These are phyloP conservation scores for Cantharis nigra DNA, from an alignment of 2,888 invertebrate species.

Conservation along the genomic window DNA sequence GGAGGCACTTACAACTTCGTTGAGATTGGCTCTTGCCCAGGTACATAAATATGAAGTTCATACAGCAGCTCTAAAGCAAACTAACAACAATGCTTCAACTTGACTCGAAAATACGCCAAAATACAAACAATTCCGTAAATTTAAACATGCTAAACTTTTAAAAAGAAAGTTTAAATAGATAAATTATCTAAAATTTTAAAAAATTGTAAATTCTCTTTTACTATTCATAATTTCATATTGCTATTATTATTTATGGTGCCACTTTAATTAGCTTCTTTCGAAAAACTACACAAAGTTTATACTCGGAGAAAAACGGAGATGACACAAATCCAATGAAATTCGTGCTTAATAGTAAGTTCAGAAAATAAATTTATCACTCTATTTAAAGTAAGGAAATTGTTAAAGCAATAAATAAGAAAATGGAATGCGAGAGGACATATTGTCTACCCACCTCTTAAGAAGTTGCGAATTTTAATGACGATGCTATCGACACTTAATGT, in stretches of 20 bases:
- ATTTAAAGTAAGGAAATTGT: constrained; percentile 1
- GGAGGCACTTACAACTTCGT: constrained; percentile 32
- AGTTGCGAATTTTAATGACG: constrained; percentile 22
- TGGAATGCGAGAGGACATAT: constrained; percentile 17
- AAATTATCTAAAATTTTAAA: background rate
- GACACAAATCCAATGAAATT: background rate
- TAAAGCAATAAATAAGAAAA: constrained; percentile 17
- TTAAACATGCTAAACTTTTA: background rate
- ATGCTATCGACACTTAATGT: constrained; percentile 24
- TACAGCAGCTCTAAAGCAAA: constrained; percentile 21
- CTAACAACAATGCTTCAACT: constrained; percentile 6
- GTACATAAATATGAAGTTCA: constrained; percentile 36
- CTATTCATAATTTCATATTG: background rate
- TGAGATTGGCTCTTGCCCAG: constrained; percentile 33
- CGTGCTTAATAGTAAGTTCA: background rate
- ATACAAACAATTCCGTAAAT: background rate
- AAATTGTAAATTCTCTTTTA: background rate
- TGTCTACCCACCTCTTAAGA: constrained; percentile 13
- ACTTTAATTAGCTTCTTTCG: background rate
- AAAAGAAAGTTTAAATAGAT: background rate
- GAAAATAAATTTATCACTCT: background rate
- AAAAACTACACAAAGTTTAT: background rate
- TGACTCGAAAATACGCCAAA: background rate
- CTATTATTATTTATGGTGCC: background rate
- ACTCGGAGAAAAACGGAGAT: background rate